phyloP scores from a whole-genome alignment of 2,797 vertebrate species.

The Agapornis canus region DNA sequence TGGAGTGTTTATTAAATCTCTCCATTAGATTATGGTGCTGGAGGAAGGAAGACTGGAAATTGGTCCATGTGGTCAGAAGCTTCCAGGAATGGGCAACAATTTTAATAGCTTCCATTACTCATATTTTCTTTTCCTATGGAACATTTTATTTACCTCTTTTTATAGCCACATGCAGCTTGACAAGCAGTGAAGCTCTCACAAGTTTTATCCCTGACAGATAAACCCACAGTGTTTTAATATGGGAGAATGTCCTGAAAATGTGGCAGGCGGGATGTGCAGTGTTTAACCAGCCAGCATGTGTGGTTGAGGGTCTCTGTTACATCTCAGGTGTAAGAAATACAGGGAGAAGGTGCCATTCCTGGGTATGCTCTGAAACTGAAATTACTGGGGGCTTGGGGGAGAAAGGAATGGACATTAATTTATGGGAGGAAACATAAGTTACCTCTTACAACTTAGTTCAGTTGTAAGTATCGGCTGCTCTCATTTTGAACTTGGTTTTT shows the following conservation, averaged over 20 bases:
- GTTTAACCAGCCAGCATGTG: accelerated
- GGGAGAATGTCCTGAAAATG: background rate
- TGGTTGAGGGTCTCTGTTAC: background rate
- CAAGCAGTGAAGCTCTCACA: no score
- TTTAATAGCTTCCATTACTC: constrained; percentile 39
- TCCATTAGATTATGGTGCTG: background rate
- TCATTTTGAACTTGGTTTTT: background rate
- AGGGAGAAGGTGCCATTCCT: background rate
- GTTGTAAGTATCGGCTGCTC: background rate
- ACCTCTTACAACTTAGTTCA: background rate
- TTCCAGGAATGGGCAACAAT: constrained; percentile 37
- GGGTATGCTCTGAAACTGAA: background rate
- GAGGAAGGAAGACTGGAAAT: constrained; percentile 57
- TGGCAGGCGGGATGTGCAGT: background rate
- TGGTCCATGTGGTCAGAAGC: background rate
- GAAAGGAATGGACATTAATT: background rate
- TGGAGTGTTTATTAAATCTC: constrained; percentile 8
- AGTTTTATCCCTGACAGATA: background rate
- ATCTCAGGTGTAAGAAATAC: background rate
- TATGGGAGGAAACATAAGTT: background rate
- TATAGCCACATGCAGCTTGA: background rate
- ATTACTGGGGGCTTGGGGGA: background rate
- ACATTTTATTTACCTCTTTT: background rate
- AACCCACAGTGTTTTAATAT: background rate
- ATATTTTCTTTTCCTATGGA: constrained; percentile 48